Percentiles rank a stretch among this genome's conserved stretches.
These are phyloP conservation scores for Drosophila seguyi DNA, from an alignment of 1,140 invertebrate species.

Conservation along the genomic window DNA sequence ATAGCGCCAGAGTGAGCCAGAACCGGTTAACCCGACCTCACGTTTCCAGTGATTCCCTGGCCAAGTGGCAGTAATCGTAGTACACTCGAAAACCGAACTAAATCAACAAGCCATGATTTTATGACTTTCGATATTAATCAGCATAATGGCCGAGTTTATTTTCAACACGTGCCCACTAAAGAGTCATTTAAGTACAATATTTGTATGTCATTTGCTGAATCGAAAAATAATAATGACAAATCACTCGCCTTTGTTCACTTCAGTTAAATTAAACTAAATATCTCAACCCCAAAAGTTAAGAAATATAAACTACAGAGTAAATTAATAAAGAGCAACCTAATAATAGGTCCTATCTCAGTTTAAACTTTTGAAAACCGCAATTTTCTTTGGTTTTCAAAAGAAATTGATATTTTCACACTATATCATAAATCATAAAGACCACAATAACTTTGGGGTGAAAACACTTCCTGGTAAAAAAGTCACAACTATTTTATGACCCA, in stretches of 20 bases:
- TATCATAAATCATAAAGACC: slow-evolving; percentile 1
- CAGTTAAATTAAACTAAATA: background rate
- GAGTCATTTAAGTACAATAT: slow-evolving; percentile 18
- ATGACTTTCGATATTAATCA: slow-evolving; percentile 41
- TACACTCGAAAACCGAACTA: slow-evolving; percentile 12
- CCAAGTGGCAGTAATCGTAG: slow-evolving; percentile 8
- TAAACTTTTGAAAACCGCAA: background rate
- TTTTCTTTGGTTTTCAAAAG: background rate
- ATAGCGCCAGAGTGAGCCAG: slow-evolving; percentile 1
- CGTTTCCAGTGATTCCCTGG: slow-evolving; percentile 28
- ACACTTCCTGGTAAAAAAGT: slow-evolving; percentile 9
- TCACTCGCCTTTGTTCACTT: background rate
- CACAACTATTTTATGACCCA: slow-evolving; percentile 5
- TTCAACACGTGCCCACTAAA: slow-evolving; percentile 45
- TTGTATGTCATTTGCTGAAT: slow-evolving; percentile 9
- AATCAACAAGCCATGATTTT: slow-evolving; percentile 23
- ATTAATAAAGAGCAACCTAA: background rate
- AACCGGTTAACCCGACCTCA: slow-evolving; percentile 40
- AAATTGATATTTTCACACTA: slow-evolving; percentile 2
- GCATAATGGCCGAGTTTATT: slow-evolving; percentile 46
- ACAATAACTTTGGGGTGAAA: slow-evolving; percentile 11
- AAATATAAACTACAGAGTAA: background rate
- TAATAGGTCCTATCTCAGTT: background rate
- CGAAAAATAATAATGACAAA: background rate
- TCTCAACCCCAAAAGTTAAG: background rate